Evolutionary conservation across 2,888 invertebrate genomes (phyloP).

Genomic region (Machimus rusticus): DNA sequence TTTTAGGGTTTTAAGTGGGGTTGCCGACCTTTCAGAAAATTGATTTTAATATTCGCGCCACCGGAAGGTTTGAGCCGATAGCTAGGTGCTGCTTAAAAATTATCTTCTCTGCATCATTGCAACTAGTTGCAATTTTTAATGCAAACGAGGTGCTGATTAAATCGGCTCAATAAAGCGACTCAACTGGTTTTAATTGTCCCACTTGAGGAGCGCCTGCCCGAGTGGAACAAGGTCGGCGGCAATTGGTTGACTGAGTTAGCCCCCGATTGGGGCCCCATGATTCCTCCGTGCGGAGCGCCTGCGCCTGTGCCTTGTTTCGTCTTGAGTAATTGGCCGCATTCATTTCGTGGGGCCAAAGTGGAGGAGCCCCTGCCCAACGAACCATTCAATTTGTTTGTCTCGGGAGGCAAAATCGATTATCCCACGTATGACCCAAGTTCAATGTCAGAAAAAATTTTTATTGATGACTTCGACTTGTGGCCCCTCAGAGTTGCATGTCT

Average conservation of each 20-base stretch:
- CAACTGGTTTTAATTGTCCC: conserved; percentile 4
- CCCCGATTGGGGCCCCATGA: neutral
- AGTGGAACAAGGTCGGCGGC: conserved; percentile 8
- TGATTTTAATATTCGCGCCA: neutral
- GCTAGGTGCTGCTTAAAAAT: neutral
- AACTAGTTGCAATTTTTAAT: neutral
- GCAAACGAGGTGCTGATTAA: neutral
- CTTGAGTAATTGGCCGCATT: neutral
- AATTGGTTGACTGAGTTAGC: neutral
- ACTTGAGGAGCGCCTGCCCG: neutral
- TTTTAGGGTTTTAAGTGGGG: neutral
- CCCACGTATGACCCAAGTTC: conserved; percentile 9
- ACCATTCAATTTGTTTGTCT: neutral
- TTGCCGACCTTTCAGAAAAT: neutral
- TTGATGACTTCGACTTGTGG: neutral
- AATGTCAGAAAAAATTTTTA: neutral
- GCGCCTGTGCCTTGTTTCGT: neutral
- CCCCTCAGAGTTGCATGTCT: neutral
- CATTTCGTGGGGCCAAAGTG: neutral
- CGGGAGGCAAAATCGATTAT: neutral
- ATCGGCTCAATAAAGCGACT: neutral
- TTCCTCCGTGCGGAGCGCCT: neutral
- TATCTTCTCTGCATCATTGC: neutral
- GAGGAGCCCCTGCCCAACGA: neutral
- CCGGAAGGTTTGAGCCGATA: too few species aligned